Evolutionary conservation across 2,797 vertebrate species (phyloP).

Genomic region (Pangasius larnaudii): DNA sequence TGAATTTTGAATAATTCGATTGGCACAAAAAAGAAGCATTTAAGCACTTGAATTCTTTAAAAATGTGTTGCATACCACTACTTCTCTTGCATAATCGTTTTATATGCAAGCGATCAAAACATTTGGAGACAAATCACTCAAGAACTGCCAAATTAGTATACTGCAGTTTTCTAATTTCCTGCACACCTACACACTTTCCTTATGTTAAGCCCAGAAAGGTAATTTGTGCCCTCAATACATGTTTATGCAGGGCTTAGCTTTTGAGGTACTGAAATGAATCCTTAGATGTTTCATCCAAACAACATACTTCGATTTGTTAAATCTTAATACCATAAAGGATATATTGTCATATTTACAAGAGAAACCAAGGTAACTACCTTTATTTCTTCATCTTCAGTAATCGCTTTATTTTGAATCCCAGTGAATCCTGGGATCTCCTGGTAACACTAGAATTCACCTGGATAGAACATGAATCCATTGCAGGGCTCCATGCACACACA

Average conservation of each 20-base stretch:
- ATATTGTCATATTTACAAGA: background rate
- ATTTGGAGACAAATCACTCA: conserved; percentile 6
- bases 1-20: background rate
- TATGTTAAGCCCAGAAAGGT: background rate
- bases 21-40: background rate
- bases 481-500: background rate
- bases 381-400: too few relatives aligned
- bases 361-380: background rate
- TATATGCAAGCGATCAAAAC: background rate
- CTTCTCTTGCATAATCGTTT: background rate
- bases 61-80: background rate
- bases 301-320: background rate
- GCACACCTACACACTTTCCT: conserved; percentile 6
- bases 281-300: background rate
- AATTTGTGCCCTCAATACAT: background rate
- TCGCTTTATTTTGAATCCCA: background rate
- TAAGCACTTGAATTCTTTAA: background rate
- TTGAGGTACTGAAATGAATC: background rate
- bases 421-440: background rate
- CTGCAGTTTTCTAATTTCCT: background rate
- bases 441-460: background rate
- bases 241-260: background rate
- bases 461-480: background rate
- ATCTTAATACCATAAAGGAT: background rate
- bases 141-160: background rate